Base-by-base conservation (phyloP, 2,797 vertebrate genomes). In the Spinus olivaceus region DNA sequence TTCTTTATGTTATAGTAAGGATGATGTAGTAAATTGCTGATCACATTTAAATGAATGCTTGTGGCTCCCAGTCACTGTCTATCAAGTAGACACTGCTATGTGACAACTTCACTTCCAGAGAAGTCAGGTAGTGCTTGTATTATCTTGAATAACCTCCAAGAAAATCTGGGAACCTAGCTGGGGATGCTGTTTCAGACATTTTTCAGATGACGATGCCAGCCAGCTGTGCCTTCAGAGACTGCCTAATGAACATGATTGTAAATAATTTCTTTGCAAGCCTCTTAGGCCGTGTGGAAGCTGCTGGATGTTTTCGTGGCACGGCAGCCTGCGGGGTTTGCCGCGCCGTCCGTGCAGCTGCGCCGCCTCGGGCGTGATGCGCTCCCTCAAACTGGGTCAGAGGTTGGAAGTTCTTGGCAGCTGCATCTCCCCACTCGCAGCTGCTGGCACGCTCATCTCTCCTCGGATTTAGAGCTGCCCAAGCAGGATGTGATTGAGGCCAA, bases 401-500 rank as follows among this genome's bases (percentile, higher is more conserved):
- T 65, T 82, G 67, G 22, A 90, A 91, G 91, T 82, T 94, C 80
- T 91, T 95, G 95, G 96, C 95, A 92, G 86, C 78, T 59, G 78
- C 53, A 14, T 79, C 76, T 94, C 91, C 86, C 67, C 0, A 8
- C 83, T 86, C 6, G 2, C 96, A 96, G 94, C 95, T 97, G 96
- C 91, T 94, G 95, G 94, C 92, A 59, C 2, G 27, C 82, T 80
- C 50, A 1, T 18, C 90, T 86, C 92, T 82, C 86, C 71, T 84
- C 90, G 95, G 91, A 79, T 78, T 95, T 80, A 53, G 71, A 86
- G 90, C 90, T 93, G 84, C 94, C 88, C 88, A 66, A 35, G 94
- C 96, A 97, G 96, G 97, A 97, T 97, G 96, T 94, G 86, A 89
- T 86, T 39, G 84, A 73, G 76, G 95, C 96, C 94, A 96, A 60